A percentile compares a stretch with the other conserved stretches of the same genome.
phyloP scores from a whole-genome alignment of 2,888 invertebrate species.

The Crepidodera aurea region DNA sequence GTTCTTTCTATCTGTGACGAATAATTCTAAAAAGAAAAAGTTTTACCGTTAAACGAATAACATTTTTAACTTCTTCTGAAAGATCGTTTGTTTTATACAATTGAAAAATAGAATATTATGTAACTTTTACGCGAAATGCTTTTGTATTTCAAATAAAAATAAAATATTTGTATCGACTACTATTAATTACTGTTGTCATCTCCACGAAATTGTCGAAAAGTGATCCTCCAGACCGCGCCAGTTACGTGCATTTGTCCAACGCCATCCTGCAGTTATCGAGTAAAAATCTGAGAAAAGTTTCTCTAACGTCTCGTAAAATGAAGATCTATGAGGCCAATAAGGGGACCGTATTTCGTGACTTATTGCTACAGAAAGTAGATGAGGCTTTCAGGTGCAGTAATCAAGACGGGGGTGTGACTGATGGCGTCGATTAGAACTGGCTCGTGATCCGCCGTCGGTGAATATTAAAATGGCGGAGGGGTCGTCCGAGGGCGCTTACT shows the following conservation, averaged over 20 bases:
- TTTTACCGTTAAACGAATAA: too few species aligned
- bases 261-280: slow-evolving; percentile 36
- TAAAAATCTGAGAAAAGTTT: slow-evolving; percentile 36
- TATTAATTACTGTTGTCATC: too few species aligned
- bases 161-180: too few species aligned
- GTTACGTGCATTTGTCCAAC: slow-evolving; percentile 11
- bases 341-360: slow-evolving; percentile 52
- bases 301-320: slow-evolving; percentile 52
- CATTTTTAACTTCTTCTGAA: too few species aligned
- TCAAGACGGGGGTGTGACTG: slow-evolving; percentile 40
- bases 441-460: slow-evolving; percentile 43
- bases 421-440: slow-evolving; percentile 35
- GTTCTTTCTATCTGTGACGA: too few species aligned
- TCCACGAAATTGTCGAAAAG: too few species aligned
- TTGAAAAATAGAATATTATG: too few species aligned
- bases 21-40: too few species aligned
- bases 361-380: slow-evolving; percentile 48
- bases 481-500: neutral
- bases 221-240: too few species aligned
- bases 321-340: slow-evolving; percentile 57
- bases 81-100: too few species aligned
- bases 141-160: too few species aligned
- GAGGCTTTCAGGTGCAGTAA: slow-evolving; percentile 51
- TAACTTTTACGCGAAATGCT: too few species aligned
- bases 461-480: slow-evolving; percentile 34